phyloP scores from a whole-genome alignment of 2,888 invertebrate species.

The Lydus trimaculatus region DNA sequence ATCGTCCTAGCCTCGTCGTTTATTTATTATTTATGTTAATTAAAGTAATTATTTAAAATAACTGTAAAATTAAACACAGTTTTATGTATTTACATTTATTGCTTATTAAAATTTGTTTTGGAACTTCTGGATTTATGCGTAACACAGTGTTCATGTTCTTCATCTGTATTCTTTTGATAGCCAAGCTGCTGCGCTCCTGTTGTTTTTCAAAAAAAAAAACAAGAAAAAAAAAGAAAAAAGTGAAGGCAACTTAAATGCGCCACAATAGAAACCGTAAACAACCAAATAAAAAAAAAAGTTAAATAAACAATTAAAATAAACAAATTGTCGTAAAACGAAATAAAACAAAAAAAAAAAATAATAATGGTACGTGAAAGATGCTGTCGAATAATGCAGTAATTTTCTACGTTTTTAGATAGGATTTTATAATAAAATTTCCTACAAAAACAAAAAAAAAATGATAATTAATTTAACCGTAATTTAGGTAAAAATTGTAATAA shows the following conservation, averaged over 20 bases:
- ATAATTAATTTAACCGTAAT: neutral
- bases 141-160: slow-evolving; percentile 24
- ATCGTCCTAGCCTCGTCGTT: too few relatives aligned
- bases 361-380: too few relatives aligned
- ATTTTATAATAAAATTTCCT: too few relatives aligned
- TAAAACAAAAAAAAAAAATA: too few relatives aligned
- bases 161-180: slow-evolving; percentile 16
- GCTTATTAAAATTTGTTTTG: slow-evolving; percentile 4
- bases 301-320: too few relatives aligned
- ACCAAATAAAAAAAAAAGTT: neutral
- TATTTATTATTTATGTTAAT: too few relatives aligned
- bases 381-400: too few relatives aligned
- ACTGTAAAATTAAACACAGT: too few relatives aligned
- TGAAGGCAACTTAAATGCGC: neutral
- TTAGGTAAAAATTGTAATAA: neutral
- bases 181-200: slow-evolving; percentile 22
- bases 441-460: neutral
- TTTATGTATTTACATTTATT: too few relatives aligned
- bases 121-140: slow-evolving; percentile 21
- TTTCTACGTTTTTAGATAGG: too few relatives aligned
- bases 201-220: neutral
- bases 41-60: too few relatives aligned
- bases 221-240: neutral
- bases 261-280: neutral
- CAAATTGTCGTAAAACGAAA: neutral